Conservation (phyloP, 2,888 invertebrate genomes). For the Agonopterix subpropinquella region DNA sequence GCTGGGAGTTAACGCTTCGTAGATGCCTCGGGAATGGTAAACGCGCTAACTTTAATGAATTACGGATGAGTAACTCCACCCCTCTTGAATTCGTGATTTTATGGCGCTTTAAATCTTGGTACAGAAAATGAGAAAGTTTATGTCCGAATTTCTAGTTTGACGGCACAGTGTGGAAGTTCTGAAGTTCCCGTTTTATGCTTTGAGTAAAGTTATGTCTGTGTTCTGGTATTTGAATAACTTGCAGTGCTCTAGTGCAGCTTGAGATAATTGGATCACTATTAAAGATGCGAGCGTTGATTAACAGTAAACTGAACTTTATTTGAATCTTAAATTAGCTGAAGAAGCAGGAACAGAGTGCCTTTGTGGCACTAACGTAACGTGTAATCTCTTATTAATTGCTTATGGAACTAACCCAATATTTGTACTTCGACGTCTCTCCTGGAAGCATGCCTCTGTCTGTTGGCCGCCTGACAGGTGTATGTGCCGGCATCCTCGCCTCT, state of each 20-base stretch:
- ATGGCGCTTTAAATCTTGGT: conserved; percentile 56
- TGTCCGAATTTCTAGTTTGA: conserved; percentile 34
- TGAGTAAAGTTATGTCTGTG: conserved; percentile 1
- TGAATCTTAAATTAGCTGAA: too few species aligned
- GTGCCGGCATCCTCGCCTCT: conserved; percentile 90
- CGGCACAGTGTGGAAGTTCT: conserved; percentile 7
- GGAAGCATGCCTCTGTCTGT: conserved; percentile 87
- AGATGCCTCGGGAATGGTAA: conserved; percentile 54
- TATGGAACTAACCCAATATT: conserved; percentile 76
- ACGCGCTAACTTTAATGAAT: conserved; percentile 68
- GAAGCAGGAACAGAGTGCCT: too few species aligned
- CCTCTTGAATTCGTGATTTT: conserved; percentile 59
- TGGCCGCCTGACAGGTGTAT: conserved; percentile 92
- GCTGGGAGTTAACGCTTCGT: conserved; percentile 47
- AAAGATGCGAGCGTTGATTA: too few species aligned
- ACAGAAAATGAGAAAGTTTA: conserved; percentile 54
- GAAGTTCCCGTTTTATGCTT: conserved; percentile 1
- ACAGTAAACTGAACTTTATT: too few species aligned
- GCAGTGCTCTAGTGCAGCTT: background rate
- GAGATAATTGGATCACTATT: too few species aligned
- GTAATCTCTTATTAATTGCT: too few species aligned
- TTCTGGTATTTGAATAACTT: background rate
- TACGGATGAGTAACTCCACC: conserved; percentile 61
- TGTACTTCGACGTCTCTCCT: conserved; percentile 85
- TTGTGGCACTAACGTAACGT: too few species aligned